Conservation (phyloP, 2,888 invertebrate genomes). For the Himalopsyche tibetana region DNA sequence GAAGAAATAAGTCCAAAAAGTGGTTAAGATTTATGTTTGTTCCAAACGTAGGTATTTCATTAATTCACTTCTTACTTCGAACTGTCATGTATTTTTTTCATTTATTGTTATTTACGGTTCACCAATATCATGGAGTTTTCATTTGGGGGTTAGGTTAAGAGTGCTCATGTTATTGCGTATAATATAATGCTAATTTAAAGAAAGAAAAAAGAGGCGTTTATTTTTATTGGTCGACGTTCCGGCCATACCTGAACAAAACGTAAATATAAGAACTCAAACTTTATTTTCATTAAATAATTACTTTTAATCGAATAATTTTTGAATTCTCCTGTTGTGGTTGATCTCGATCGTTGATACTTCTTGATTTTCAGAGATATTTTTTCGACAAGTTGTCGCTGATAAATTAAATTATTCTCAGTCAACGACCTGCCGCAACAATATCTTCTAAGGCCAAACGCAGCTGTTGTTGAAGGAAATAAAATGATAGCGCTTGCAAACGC, state of each 20-base stretch:
- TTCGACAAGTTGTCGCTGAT: background rate
- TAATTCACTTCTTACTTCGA: background rate
- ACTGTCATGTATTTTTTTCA: background rate
- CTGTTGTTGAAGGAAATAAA: conserved; percentile 24
- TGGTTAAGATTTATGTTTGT: background rate
- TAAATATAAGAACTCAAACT: too few relatives aligned
- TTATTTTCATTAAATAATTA: too few relatives aligned
- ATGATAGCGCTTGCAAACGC: background rate
- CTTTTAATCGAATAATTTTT: too few relatives aligned
- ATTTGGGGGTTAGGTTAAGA: too few relatives aligned
- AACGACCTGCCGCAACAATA: conserved; percentile 9
- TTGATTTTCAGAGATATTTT: background rate
- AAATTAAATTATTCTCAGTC: conserved; percentile 1
- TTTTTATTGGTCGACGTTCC: too few relatives aligned
- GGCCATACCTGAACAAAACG: too few relatives aligned
- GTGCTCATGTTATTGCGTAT: too few relatives aligned
- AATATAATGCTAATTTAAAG: too few relatives aligned
- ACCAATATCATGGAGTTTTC: too few relatives aligned
- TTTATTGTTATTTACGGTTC: background rate
- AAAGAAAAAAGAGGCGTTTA: too few relatives aligned
- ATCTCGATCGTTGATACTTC: too few relatives aligned
- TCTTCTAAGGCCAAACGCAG: background rate
- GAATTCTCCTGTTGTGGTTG: too few relatives aligned
- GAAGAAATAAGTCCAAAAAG: background rate
- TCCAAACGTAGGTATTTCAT: background rate